Evolutionary conservation across 2,797 vertebrate genomes (phyloP), one percentile per base, ranked within the genome.

Genomic region (Falco biarmicus): DNA sequence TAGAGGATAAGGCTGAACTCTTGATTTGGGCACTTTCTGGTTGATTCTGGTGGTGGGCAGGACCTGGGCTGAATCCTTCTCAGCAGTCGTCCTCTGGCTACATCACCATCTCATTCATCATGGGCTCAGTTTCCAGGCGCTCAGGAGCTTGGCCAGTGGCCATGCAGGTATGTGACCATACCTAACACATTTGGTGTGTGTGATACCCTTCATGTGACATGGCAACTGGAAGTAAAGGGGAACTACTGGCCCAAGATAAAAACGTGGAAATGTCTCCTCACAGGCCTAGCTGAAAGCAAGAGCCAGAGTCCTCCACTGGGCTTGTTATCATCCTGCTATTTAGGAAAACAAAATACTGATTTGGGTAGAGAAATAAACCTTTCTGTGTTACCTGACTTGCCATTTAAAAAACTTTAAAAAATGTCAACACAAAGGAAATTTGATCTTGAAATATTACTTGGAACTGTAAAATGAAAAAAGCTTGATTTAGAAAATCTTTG

Each of bases 61-160:
- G 29, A 80, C 54, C 26, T 66, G 81, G 48, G 28, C 19, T 61
- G 65, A 71, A 64, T 39, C 28, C 18, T 63, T 34, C 17, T 47
- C 47, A 74, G 61, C 29, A 45, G 11, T 43, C 16, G 22, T 84
- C 11, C 53, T 53, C 43, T 1, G 0, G 20, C 37, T 56, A 3
- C 3, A 5, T 74, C 12, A 5, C 41, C 5, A 26, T 37, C 61
- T 85, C 0, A 0, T 64, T 70, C 5, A 1, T 75, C 66, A 47
- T 0, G 0, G 15, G 39, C 48, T 68, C 1, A 1, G 37, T 65
- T 91, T 70, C 75, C 63, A 57, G 56, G 34, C 63, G 37, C 34
- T 85, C 25, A 47, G 66, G n/a, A 83, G 13, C 41, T 29, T 61
- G 73, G 18, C 0, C 1, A 69, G 34, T 0, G 0, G 22, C 37